Base-by-base conservation (phyloP, 2,888 invertebrate species). In the Ophion costatus region DNA sequence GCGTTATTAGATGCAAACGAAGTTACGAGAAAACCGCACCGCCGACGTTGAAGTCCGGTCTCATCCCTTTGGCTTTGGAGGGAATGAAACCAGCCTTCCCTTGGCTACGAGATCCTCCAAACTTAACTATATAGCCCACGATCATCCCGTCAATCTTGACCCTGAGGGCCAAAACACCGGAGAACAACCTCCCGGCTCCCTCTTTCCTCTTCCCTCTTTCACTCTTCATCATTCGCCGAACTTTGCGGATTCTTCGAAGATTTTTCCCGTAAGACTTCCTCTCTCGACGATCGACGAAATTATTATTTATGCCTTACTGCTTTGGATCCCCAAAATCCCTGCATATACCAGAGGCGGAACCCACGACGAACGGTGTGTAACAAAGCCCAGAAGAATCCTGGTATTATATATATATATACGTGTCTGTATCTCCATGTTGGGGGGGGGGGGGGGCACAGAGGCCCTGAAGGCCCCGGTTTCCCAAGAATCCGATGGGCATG, bases 71-170 rank as follows among this genome's bases (percentile, higher is more conserved):
- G 11, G 61, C 76, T 63, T 73, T 38, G 66, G 29, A 67, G 74
- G 81, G 59, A 71, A 69, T 22, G 59, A 69, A 59, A 29, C 59
- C 42, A 57, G 9, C 61, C 33, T 20, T 38, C 24, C 29, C 33
- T 14, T 29, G 56, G 33, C 51, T 78, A 51, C 51, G 66, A 45
- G 57, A 66, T 59, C 63, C 71, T 71, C 70, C 33, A 29, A 79
- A 42, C 20, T 45, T 45, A 59, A 67, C 66, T 57, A 57, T 59
- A 78, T 51, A 61, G 51, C 57, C 42, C 82, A 82, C 79, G 82
- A 84, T 82, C 75, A 76, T 84, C 84, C 75, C 82, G 82, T 82
- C 81, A 79, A 84, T 84, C 84, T 84, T 84, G 84, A 84, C 84
- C 84, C 83, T 57, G 57, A 56, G 77, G 77, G 71, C 82, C 70